Percentiles rank a stretch among this genome's conserved stretches.
Evolutionary conservation across 2,888 invertebrate genomes (phyloP).

Genomic region (Lottia gigantea): DNA sequence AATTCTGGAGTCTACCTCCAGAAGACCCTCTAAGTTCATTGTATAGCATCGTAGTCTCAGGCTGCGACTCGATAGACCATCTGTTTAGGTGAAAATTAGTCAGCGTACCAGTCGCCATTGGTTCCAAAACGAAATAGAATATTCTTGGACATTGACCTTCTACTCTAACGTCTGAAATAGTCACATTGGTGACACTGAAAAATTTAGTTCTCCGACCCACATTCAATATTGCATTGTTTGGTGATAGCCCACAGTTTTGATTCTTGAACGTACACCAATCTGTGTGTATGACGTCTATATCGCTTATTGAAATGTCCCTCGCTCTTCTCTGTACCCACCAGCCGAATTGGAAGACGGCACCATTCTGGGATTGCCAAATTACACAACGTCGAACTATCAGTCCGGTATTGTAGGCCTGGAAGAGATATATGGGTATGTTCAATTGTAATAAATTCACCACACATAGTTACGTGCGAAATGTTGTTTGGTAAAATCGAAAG

Average conservation of each 20-base stretch:
- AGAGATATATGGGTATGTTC: neutral
- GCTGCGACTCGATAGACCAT: neutral
- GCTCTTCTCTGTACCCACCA: slow-evolving; percentile 22
- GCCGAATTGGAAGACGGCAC: slow-evolving; percentile 27
- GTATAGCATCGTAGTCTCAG: neutral
- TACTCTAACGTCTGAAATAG: slow-evolving; percentile 17
- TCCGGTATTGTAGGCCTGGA: slow-evolving; percentile 19
- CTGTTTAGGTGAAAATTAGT: neutral
- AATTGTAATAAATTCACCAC: too few species aligned
- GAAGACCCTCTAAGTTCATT: neutral
- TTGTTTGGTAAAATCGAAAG: too few species aligned
- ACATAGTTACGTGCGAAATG: too few species aligned
- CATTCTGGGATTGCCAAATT: slow-evolving; percentile 29
- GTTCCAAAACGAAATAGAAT: neutral
- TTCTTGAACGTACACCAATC: slow-evolving; percentile 27
- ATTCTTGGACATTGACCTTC: slow-evolving; percentile 23
- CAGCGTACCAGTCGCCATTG: neutral
- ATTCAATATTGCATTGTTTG: slow-evolving; percentile 21
- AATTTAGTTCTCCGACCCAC: slow-evolving; percentile 18
- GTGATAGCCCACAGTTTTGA: slow-evolving; percentile 14
- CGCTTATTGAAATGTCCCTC: slow-evolving; percentile 15
- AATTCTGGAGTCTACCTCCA: neutral
- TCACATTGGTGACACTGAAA: slow-evolving; percentile 8
- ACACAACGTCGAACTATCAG: slow-evolving; percentile 22
- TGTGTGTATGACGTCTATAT: slow-evolving; percentile 28